Percentiles rank a stretch among this genome's conserved stretches.
Conservation (phyloP, 2,797 vertebrate species). For the Lacerta bilineata region DNA sequence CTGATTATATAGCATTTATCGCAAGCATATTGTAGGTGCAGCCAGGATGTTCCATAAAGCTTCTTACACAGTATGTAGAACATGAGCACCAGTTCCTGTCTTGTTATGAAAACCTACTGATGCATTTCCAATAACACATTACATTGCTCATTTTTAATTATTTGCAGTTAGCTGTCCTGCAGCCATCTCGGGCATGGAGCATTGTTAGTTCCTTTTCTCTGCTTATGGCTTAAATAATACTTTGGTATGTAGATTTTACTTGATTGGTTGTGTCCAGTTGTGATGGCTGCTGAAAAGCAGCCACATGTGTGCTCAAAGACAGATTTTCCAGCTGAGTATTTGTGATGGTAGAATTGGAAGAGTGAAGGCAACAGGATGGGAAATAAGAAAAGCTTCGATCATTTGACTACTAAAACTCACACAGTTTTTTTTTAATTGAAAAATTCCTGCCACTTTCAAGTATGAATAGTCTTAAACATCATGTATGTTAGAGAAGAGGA, state of each 20-base stretch:
- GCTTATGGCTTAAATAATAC: neutral
- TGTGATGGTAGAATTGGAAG: too few species aligned
- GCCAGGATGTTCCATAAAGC: neutral
- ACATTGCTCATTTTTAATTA: slow-evolving; percentile 7
- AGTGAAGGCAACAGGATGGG: too few species aligned
- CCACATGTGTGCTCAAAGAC: neutral
- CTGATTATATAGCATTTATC: neutral
- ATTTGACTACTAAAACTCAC: neutral
- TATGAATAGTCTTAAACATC: neutral
- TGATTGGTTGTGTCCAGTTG: neutral
- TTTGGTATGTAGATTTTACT: neutral
- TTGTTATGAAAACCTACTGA: neutral
- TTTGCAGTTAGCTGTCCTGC: neutral
- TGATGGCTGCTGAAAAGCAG: neutral
- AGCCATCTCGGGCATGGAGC: neutral
- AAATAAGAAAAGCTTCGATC: neutral
- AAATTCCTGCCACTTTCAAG: neutral
- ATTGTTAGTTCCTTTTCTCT: neutral
- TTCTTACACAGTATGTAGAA: neutral
- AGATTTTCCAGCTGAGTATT: neutral
- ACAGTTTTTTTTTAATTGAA: neutral
- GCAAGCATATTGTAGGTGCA: neutral
- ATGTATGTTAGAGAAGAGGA: neutral
- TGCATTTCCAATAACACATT: neutral
- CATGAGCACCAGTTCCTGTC: neutral